phyloP scores from a whole-genome alignment of 2,888 invertebrate species.

The Tridacna crocea region DNA sequence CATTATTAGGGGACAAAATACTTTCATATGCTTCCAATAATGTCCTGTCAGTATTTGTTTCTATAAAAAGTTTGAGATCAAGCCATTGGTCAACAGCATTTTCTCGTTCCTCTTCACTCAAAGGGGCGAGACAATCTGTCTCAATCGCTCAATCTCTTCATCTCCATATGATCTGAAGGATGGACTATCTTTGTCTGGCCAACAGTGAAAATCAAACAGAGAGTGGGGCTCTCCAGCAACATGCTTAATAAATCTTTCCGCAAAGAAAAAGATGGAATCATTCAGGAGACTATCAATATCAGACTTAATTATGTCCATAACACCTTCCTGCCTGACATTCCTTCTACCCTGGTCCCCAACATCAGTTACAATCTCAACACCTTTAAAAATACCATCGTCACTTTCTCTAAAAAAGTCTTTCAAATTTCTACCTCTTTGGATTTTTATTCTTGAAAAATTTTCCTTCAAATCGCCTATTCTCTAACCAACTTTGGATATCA shows the following conservation, averaged over 20 bases:
- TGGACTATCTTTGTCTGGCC: neutral
- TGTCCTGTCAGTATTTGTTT: too few relatives aligned
- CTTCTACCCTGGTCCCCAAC: too few relatives aligned
- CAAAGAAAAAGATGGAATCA: constrained; percentile 37
- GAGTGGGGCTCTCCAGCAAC: constrained; percentile 35
- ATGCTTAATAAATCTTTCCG: constrained; percentile 40
- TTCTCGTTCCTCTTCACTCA: too few relatives aligned
- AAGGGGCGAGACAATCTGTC: neutral
- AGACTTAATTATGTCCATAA: constrained; percentile 6
- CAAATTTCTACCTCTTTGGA: too few relatives aligned
- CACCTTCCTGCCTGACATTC: constrained; percentile 3
- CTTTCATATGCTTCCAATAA: too few relatives aligned
- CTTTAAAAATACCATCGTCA: constrained; percentile 11
- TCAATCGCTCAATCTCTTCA: constrained; percentile 14
- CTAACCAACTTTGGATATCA: constrained; percentile 20
- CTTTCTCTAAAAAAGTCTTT: constrained; percentile 1
- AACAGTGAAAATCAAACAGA: constrained; percentile 31
- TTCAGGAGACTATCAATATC: constrained; percentile 29
- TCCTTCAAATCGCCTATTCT: too few relatives aligned
- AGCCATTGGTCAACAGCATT: too few relatives aligned
- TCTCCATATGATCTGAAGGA: constrained; percentile 3
- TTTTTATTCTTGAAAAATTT: too few relatives aligned
- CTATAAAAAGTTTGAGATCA: too few relatives aligned
- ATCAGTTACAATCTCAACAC: too few relatives aligned
- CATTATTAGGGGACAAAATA: too few relatives aligned